These are phyloP conservation scores for Ornithoptera alexandrae DNA, from an alignment of 2,888 invertebrate genomes.

Conservation along the genomic window DNA sequence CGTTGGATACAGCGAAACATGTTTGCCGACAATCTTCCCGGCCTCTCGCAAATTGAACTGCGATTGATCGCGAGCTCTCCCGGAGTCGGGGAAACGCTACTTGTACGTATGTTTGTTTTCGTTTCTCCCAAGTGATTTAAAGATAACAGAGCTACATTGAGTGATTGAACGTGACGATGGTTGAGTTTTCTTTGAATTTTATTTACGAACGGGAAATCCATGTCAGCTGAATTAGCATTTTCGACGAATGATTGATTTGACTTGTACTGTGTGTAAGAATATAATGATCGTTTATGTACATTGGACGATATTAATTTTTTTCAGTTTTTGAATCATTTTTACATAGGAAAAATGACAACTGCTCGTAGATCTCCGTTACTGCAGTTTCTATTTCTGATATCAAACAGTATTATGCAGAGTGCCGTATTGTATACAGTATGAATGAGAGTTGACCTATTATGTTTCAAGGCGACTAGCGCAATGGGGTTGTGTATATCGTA, in stretches of 20 bases:
- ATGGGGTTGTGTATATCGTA: too few species aligned
- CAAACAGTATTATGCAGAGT: too few species aligned
- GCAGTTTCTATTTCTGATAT: too few species aligned
- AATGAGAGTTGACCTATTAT: too few species aligned
- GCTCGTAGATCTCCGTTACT: too few species aligned
- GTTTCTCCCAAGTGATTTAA: constrained; percentile 27
- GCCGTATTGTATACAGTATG: too few species aligned
- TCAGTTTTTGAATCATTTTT: neutral
- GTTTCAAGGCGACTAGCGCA: too few species aligned
- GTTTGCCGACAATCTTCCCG: constrained; percentile 19
- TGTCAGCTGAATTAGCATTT: constrained; percentile 14
- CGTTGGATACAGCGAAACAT: constrained; percentile 7
- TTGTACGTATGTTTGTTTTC: constrained; percentile 24
- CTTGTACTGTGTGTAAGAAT: neutral
- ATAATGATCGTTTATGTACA: neutral
- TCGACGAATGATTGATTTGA: constrained; percentile 17
- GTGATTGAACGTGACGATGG: constrained; percentile 26
- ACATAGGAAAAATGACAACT: neutral
- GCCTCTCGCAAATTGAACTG: constrained; percentile 21
- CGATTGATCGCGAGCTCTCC: constrained; percentile 21
- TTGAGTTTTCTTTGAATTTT: constrained; percentile 15
- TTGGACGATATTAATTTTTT: neutral
- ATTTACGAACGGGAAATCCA: constrained; percentile 17
- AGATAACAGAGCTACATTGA: constrained; percentile 26
- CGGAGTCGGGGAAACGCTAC: constrained; percentile 9